These are phyloP conservation scores for Metacarcinus magister DNA, from an alignment of 2,888 invertebrate genomes.

Conservation along the genomic window DNA sequence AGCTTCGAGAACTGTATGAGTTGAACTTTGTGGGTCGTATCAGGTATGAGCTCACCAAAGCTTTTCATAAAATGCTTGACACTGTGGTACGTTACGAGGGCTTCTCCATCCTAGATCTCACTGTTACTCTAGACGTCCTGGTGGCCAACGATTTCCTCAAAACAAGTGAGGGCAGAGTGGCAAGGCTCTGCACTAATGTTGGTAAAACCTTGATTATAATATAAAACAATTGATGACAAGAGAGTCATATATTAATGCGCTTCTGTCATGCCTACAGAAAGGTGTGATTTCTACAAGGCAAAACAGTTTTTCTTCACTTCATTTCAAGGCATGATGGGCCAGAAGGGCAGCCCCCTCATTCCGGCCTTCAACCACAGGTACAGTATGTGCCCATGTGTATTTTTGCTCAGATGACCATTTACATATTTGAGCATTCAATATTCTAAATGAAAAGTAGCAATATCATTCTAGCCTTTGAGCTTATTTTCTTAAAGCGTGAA, in stretches of 20 bases:
- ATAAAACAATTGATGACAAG: no score
- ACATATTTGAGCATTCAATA: no score
- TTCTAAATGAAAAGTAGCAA: no score
- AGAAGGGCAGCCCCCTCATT: constrained; percentile 49
- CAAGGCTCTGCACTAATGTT: not conserved
- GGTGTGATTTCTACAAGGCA: constrained; percentile 69
- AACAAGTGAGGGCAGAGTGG: constrained; percentile 41
- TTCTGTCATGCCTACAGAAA: not conserved
- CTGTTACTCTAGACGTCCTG: constrained; percentile 37
- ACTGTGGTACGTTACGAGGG: constrained; percentile 26
- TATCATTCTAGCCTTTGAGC: no score
- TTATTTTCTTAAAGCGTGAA: no score
- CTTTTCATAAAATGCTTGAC: constrained; percentile 17
- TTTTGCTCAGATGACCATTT: no score
- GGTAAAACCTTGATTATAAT: no score
- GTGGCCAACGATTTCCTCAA: constrained; percentile 57
- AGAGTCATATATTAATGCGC: not conserved
- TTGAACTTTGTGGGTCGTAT: constrained; percentile 45
- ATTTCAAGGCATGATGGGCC: constrained; percentile 45
- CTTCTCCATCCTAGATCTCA: constrained; percentile 50
- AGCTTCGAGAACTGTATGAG: constrained; percentile 59
- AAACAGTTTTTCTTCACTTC: constrained; percentile 47
- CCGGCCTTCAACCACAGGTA: constrained; percentile 56
- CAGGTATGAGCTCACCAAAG: not conserved
- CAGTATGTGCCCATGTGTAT: not conserved